Percentiles rank a stretch among this genome's conserved stretches.
phyloP scores from a whole-genome alignment of 2,797 vertebrate species.

The Iguana delicatissima region DNA sequence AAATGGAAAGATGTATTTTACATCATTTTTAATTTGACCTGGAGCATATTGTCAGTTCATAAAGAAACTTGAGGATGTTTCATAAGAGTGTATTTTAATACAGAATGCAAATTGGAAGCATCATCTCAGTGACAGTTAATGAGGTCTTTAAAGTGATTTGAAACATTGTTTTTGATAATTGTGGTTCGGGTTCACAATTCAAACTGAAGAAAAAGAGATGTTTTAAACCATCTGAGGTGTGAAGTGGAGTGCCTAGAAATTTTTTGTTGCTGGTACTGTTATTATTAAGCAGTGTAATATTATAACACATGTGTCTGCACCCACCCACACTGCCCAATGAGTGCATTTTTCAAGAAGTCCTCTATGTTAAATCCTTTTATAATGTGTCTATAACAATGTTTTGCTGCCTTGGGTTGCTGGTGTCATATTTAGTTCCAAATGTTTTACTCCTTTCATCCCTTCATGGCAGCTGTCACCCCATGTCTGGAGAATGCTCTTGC shows the following conservation, averaged over 20 bases:
- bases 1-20: not conserved
- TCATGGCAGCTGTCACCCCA: conserved; percentile 92
- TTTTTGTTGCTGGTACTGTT: not conserved
- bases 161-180: not conserved
- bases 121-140: not conserved
- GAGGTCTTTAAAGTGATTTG: too few species aligned
- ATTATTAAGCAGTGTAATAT: not conserved
- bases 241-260: not conserved
- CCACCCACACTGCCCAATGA: not conserved
- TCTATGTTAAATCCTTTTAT: not conserved
- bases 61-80: conserved; percentile 12
- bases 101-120: conserved; percentile 32
- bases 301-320: not conserved
- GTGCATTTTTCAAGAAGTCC: conserved; percentile 15
- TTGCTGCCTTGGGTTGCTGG: conserved; percentile 18
- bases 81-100: conserved; percentile 17
- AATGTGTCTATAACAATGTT: conserved; percentile 26
- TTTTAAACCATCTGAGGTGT: not conserved
- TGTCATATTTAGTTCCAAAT: conserved; percentile 66
- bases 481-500: conserved; percentile 96
- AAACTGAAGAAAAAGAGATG: not conserved
- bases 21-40: not conserved
- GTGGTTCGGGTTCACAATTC: not conserved
- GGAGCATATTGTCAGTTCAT: not conserved
- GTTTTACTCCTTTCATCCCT: conserved; percentile 75